Conservation (phyloP, 2,888 invertebrate genomes). For the Coelopa pilipes region DNA sequence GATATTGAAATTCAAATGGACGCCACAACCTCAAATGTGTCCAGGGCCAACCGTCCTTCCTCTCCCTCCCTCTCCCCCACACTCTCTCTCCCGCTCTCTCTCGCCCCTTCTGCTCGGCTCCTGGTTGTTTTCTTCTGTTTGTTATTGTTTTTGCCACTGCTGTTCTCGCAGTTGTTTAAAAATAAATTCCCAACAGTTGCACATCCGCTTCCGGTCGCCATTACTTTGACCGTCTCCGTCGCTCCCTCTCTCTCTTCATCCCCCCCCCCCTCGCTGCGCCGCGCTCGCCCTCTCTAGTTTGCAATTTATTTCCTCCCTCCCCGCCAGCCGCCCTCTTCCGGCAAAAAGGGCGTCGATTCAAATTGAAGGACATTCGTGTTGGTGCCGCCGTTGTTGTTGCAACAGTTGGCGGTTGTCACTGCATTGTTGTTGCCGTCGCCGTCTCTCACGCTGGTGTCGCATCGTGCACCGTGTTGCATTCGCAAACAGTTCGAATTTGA, state of each 20-base stretch:
- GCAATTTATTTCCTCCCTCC: too few relatives aligned
- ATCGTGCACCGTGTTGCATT: too few relatives aligned
- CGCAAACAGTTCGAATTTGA: too few relatives aligned
- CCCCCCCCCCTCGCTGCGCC: too few relatives aligned
- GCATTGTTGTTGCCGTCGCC: neutral
- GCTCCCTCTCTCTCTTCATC: too few relatives aligned
- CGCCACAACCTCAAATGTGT: constrained; percentile 2
- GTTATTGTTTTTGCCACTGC: neutral
- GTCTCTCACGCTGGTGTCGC: neutral
- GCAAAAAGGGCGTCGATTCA: too few relatives aligned
- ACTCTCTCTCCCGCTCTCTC: neutral
- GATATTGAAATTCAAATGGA: constrained; percentile 19
- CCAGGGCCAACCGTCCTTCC: neutral
- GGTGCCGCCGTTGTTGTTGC: too few relatives aligned
- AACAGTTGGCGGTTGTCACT: too few relatives aligned
- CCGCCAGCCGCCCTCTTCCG: too few relatives aligned
- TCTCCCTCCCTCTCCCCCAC: neutral
- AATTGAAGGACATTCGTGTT: too few relatives aligned
- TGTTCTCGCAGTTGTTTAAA: neutral
- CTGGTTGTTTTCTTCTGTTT: neutral
- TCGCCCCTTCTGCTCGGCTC: neutral
- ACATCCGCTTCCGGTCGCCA: constrained; percentile 9
- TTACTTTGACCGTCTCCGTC: neutral
- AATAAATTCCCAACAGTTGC: constrained; percentile 10
- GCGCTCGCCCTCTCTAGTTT: too few relatives aligned